Evolutionary conservation across 2,113 vertebrate genomes (phyloP), one percentile per base, ranked within the genome.

Genomic region (Prunella himalayana): DNA sequence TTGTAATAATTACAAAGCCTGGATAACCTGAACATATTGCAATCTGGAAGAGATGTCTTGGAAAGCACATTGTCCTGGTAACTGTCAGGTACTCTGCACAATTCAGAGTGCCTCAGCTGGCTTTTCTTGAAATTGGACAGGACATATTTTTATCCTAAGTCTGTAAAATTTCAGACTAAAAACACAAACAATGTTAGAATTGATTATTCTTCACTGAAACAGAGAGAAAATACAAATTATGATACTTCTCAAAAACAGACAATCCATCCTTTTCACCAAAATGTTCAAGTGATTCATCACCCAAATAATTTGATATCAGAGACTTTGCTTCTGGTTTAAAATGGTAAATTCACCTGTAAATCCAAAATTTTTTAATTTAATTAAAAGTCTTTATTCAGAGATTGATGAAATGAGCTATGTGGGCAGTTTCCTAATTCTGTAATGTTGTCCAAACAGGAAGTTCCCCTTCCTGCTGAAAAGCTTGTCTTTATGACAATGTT

Each of bases 61-160:
- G 47, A 66, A 66, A 83, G 16, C 7, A 33, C 53, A 18, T 37
- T 65, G 13, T 47, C 30, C 30, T n/a, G 14, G 7, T 41, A 41
- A 11, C 28, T 70, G 16, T 56, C 51, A 80, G 33, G 13, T 49
- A 44, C 11, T 3, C 21, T 4, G 10, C 0, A 0, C 37, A 49
- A 49, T 41, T 71, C 51, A 37, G 57, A 53, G 47, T 47, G 23
- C 15, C 41, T 59, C 72, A 47, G 10, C 0, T 84, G 30, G 27
- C 21, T 92, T 89, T 86, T 72, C n/a, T 44, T 76, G 30, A 83
- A 69, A 30, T 63, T 68, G 30, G 11, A 15, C 41, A 72, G 33
- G 45, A 60, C 15, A 23, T 68, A n/a, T n/a, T 84, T 88, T 87
- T 92, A 60, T 47, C 7, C 44, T 15, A 76, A 31, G 20, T 8